phyloP scores from a whole-genome alignment of 2,797 vertebrate genomes.

The Schizopygopsis malacanthus region DNA sequence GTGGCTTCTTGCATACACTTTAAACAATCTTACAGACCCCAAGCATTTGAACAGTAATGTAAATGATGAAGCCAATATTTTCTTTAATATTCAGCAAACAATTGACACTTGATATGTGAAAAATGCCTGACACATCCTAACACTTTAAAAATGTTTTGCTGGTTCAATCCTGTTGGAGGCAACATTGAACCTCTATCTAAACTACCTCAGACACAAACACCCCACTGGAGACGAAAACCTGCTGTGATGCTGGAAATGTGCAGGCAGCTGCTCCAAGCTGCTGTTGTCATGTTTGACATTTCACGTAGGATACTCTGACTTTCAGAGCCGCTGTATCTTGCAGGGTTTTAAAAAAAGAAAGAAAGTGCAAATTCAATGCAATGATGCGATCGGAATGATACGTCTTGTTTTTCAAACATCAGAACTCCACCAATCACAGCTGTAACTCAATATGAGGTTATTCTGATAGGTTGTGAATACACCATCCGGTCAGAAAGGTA shows the following conservation, averaged over 20 bases:
- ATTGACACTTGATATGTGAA: not conserved
- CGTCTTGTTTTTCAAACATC: constrained; percentile 7
- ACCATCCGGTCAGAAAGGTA: not conserved
- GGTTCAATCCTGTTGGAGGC: constrained; percentile 48
- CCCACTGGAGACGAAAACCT: constrained; percentile 10
- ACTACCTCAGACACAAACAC: not conserved
- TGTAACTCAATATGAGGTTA: constrained; percentile 10
- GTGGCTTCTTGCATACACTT: not conserved
- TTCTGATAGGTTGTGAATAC: constrained; percentile 1
- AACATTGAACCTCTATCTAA: constrained; percentile 41
- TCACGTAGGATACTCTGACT: constrained; percentile 19
- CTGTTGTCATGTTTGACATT: constrained; percentile 30
- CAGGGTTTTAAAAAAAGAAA: not conserved
- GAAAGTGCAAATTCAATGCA: not conserved
- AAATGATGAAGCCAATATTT: not conserved
- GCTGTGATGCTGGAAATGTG: constrained; percentile 1
- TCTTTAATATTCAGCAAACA: not conserved
- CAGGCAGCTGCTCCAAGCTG: constrained; percentile 29
- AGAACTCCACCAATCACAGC: constrained; percentile 11
- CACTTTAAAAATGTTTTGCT: constrained; percentile 16
- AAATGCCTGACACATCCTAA: not conserved
- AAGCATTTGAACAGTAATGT: not conserved
- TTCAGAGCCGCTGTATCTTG: not conserved
- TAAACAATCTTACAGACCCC: not conserved
- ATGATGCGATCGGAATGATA: not conserved